phyloP scores from a whole-genome alignment of 2,797 vertebrate genomes.

The Stomatorhinus walkeri region DNA sequence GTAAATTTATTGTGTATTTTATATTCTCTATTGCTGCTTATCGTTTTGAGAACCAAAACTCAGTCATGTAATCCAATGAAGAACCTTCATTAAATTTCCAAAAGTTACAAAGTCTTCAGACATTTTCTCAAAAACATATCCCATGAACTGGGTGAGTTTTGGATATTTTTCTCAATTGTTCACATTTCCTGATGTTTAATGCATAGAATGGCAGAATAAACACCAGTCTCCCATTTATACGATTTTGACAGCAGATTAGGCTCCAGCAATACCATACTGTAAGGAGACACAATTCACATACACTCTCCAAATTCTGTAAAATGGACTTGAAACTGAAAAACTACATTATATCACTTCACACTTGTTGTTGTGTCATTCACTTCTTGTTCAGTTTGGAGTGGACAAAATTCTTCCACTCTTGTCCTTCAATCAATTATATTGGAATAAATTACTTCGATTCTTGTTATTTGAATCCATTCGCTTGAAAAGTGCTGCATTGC shows the following conservation, averaged over 20 bases:
- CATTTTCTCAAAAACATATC: not conserved
- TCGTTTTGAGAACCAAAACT: not conserved
- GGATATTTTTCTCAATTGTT: not conserved
- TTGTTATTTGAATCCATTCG: not conserved
- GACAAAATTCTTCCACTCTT: not conserved
- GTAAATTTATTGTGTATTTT: not conserved
- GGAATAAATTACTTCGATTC: not conserved
- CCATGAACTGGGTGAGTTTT: not conserved
- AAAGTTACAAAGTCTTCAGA: not conserved
- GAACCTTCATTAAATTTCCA: not conserved
- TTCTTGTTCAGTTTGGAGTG: not conserved
- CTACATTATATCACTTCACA: not conserved
- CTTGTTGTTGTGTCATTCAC: not conserved
- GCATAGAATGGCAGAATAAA: not conserved
- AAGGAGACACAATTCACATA: not conserved
- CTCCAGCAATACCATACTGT: not conserved
- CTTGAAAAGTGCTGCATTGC: not conserved
- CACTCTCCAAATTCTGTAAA: not conserved
- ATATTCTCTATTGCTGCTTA: not conserved
- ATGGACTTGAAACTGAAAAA: not conserved
- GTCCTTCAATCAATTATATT: not conserved
- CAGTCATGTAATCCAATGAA: not conserved
- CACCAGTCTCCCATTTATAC: not conserved
- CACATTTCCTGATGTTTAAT: not conserved
- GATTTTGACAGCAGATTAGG: not conserved